Evolutionary conservation across 2,888 invertebrate genomes (phyloP).

Genomic region (Siphonodentalium dalli): DNA sequence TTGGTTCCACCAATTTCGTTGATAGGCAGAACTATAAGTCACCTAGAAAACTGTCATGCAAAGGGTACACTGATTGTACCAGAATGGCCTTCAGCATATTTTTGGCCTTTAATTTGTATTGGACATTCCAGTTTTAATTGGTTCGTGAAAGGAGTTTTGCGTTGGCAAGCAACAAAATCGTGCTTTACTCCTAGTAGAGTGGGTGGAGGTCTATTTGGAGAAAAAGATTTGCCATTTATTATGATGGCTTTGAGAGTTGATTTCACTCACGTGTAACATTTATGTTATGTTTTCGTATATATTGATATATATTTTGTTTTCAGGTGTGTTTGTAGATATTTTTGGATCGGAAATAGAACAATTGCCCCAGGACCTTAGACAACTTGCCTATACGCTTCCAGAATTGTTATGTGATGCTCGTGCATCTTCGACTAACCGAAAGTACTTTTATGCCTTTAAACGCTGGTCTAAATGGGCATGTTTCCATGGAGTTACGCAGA

Average conservation of each 20-base stretch:
- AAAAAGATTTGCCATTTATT: constrained; percentile 11
- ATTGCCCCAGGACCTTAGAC: too few species aligned
- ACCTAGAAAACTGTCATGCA: background rate
- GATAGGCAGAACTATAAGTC: too few species aligned
- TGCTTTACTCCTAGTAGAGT: constrained; percentile 11
- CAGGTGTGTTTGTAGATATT: too few species aligned
- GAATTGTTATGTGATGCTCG: too few species aligned
- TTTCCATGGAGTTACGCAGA: background rate
- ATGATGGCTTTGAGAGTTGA: constrained; percentile 8
- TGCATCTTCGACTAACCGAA: too few species aligned
- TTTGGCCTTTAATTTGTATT: constrained; percentile 18
- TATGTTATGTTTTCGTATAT: too few species aligned
- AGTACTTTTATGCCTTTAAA: too few species aligned
- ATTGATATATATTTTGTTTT: too few species aligned
- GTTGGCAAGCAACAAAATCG: constrained; percentile 10
- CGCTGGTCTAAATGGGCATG: background rate
- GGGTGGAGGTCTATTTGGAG: constrained; percentile 10
- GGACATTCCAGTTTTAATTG: background rate
- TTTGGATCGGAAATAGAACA: too few species aligned
- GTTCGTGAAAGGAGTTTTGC: constrained; percentile 3
- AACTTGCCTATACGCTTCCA: too few species aligned
- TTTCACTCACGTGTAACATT: too few species aligned
- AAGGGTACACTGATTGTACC: constrained; percentile 18
- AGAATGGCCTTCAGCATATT: constrained; percentile 21
- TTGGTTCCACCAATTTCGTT: too few species aligned